Evolutionary conservation across 2,113 vertebrate genomes (phyloP), one percentile per base, ranked within the genome.

Genomic region (Rhinogobius similis): DNA sequence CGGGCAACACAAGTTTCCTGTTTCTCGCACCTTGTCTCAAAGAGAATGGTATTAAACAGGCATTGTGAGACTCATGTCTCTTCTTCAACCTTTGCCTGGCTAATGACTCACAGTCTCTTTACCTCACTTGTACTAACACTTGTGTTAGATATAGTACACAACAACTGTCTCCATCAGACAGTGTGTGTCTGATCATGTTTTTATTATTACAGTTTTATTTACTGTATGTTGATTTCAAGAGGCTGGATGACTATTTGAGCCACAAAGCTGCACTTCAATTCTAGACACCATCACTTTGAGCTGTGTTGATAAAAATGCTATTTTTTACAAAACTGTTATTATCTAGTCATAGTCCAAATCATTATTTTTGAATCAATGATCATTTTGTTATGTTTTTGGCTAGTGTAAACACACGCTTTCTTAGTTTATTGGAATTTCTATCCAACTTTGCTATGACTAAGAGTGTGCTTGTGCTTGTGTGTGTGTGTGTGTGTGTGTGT

Each of bases 21-120:
- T 86, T 77, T 63, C 65, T 84, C 75, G 65, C 64, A 27, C 73
- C 77, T 64, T 62, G 36, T 76, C 73, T 83, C 81, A 67, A 77
- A 66, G 78, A 85, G 77, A 84, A 63, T 67, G 48, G 75, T 72
- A 81, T 83, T 85, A 62, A 86, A 82, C 86, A 86, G 78, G 32
- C 32, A 1, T 7, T 36, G 32, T 36, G 32, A 36, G 32, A 36
- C 32, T 36, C 5, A 36, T 36, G 6, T 53, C 21, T 74, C 1
- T 67, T 62, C 4, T 58, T 75, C 55, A 72, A 36, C 36, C 21
- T 43, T 76, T 10, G 7, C 44, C 66, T 24, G 67, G 62, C 46
- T 61, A 56, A 71, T 67, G 72, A 68, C 46, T 63, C 32, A 36
- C 48, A 50, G 27, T 29, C 29, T 36, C 39, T 36, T 21, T 64